phyloP scores from a whole-genome alignment of 2,797 vertebrate genomes.

The Propithecus perrieri region DNA sequence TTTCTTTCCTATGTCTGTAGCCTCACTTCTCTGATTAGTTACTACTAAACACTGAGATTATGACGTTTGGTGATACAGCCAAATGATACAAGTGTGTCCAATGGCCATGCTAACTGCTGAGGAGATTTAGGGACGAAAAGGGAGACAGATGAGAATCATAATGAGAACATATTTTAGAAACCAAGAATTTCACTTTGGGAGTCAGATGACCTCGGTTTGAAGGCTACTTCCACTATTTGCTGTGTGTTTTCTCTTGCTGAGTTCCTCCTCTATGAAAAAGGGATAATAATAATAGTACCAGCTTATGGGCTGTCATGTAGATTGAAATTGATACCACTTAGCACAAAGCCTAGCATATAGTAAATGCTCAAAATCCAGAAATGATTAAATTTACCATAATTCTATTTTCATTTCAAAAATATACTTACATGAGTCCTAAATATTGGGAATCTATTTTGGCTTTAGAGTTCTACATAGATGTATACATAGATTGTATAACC shows the following conservation, averaged over 20 bases:
- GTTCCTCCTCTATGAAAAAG: neutral
- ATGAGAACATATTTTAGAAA: neutral
- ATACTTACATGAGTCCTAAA: slow-evolving; percentile 1
- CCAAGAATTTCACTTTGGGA: neutral
- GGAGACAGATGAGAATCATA: neutral
- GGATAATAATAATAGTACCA: neutral
- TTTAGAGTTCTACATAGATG: neutral
- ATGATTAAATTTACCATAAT: slow-evolving; percentile 54
- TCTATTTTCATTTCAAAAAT: slow-evolving; percentile 51
- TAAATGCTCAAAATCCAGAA: slow-evolving; percentile 37
- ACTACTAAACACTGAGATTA: neutral
- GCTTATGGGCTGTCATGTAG: neutral
- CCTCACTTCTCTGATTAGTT: neutral
- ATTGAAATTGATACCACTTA: slow-evolving; percentile 53
- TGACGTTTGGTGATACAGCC: neutral
- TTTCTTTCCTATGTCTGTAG: neutral
- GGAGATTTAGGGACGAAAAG: neutral
- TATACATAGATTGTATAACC: neutral
- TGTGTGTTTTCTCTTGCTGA: neutral
- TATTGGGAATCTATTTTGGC: neutral
- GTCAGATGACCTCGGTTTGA: neutral
- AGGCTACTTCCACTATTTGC: neutral
- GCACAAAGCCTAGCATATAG: neutral
- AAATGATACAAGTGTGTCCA: neutral
- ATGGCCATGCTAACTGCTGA: neutral